Conservation (phyloP, 1,140 invertebrate species). For the Mizuhopecten yessoensis region DNA sequence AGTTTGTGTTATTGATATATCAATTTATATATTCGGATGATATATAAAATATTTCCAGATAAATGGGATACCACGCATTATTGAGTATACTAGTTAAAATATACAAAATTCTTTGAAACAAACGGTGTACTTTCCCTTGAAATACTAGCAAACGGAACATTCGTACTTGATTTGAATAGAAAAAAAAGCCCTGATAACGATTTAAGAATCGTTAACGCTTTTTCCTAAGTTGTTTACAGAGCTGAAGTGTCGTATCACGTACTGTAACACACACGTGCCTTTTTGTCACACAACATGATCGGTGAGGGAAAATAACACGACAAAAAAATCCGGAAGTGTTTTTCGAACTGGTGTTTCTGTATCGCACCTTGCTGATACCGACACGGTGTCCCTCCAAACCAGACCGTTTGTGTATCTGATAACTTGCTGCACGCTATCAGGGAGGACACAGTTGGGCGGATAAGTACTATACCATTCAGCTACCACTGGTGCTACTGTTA, state of each 20-base stretch:
- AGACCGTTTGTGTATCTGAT: neutral
- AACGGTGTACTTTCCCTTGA: too few species aligned
- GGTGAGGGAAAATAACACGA: neutral
- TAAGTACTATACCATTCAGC: neutral
- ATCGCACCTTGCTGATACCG: neutral
- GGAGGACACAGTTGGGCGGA: neutral
- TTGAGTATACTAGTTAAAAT: too few species aligned
- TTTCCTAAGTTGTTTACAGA: neutral
- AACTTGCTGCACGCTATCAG: neutral
- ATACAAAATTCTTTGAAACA: too few species aligned
- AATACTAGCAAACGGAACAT: too few species aligned
- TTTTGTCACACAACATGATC: neutral
- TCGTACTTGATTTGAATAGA: too few species aligned
- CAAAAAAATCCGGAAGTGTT: neutral
- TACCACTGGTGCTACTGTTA: neutral
- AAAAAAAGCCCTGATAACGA: too few species aligned
- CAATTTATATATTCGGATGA: too few species aligned
- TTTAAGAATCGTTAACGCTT: too few species aligned
- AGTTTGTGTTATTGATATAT: too few species aligned
- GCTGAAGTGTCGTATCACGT: neutral
- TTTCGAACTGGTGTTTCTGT: neutral
- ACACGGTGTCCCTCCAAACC: neutral
- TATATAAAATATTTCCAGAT: too few species aligned
- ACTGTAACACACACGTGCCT: neutral
- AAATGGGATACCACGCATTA: too few species aligned